These are phyloP conservation scores for Silvanus unidentatus DNA, from an alignment of 2,888 invertebrate genomes.

Conservation along the genomic window DNA sequence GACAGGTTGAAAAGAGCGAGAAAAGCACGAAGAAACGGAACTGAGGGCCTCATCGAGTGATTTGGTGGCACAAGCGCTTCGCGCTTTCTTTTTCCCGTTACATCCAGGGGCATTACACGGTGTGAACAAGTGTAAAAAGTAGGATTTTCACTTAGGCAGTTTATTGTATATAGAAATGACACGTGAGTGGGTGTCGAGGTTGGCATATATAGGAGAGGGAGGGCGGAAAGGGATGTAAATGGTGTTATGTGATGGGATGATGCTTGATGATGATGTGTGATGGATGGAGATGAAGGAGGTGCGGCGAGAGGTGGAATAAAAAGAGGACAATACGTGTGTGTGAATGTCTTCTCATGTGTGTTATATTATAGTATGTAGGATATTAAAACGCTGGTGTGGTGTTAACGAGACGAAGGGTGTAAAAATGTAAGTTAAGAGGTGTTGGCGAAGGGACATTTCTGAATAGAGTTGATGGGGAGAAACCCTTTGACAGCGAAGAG, in stretches of 20 bases:
- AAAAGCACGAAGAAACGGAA: too few relatives aligned
- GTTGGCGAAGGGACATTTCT: conserved; percentile 16
- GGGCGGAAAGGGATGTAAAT: background rate
- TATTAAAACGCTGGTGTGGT: conserved; percentile 27
- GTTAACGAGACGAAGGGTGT: conserved; percentile 31
- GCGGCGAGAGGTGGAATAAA: too few relatives aligned
- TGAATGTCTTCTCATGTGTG: too few relatives aligned
- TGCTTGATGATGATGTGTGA: too few relatives aligned
- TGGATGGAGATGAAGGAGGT: too few relatives aligned
- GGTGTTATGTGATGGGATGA: too few relatives aligned
- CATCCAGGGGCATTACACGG: conserved; percentile 4
- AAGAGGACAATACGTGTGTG: too few relatives aligned
- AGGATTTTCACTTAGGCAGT: conserved; percentile 10
- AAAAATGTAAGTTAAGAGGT: conserved; percentile 33
- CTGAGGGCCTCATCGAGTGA: background rate
- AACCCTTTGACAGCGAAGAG: conserved; percentile 30
- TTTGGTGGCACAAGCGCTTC: too few relatives aligned
- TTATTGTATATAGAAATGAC: background rate
- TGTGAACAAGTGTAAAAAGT: conserved; percentile 9
- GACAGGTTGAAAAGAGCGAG: background rate
- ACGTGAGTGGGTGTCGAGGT: background rate
- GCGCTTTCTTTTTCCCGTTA: too few relatives aligned
- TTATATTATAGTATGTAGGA: conserved; percentile 14
- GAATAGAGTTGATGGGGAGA: conserved; percentile 17
- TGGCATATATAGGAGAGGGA: too few relatives aligned